phyloP scores from a whole-genome alignment of 2,113 vertebrate species.

The Carettochelys insculpta region DNA sequence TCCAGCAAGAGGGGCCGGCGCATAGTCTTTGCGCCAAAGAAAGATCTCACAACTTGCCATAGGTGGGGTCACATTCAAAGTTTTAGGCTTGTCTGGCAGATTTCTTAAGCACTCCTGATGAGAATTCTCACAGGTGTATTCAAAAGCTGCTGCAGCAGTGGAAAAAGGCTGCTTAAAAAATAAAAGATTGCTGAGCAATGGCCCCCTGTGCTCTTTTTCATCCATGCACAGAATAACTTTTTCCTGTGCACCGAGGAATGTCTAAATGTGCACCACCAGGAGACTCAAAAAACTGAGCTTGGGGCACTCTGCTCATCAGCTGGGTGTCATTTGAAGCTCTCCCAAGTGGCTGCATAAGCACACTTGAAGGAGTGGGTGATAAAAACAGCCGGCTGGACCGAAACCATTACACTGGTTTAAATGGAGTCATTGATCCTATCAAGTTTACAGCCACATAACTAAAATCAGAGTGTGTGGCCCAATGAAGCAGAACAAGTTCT shows the following conservation, averaged over 20 bases:
- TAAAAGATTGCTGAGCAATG: slow-evolving; percentile 18
- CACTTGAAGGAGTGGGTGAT: neutral
- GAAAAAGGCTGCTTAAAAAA: neutral
- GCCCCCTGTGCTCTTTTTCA: no score
- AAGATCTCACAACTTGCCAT: neutral
- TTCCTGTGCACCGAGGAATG: no score
- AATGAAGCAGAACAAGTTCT: neutral
- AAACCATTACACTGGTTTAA: slow-evolving; percentile 8
- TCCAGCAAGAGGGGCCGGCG: slow-evolving; percentile 56
- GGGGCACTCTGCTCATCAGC: no score
- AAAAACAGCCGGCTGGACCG: neutral
- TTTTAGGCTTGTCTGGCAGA: slow-evolving; percentile 44
- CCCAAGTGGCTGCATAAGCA: no score
- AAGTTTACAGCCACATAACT: slow-evolving; percentile 18
- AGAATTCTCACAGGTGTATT: slow-evolving; percentile 28
- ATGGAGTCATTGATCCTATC: neutral
- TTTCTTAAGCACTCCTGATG: slow-evolving; percentile 26
- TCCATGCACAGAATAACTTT: no score
- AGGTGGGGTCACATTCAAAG: slow-evolving; percentile 35
- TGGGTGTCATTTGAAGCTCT: no score
- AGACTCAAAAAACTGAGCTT: no score
- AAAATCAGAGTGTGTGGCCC: neutral
- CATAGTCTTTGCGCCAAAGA: slow-evolving; percentile 57
- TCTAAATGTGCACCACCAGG: no score
- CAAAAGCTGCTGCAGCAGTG: slow-evolving; percentile 48